Evolutionary conservation across 2,888 invertebrate species (phyloP), one percentile per base, ranked within the genome.

Genomic region (Leucania comma): DNA sequence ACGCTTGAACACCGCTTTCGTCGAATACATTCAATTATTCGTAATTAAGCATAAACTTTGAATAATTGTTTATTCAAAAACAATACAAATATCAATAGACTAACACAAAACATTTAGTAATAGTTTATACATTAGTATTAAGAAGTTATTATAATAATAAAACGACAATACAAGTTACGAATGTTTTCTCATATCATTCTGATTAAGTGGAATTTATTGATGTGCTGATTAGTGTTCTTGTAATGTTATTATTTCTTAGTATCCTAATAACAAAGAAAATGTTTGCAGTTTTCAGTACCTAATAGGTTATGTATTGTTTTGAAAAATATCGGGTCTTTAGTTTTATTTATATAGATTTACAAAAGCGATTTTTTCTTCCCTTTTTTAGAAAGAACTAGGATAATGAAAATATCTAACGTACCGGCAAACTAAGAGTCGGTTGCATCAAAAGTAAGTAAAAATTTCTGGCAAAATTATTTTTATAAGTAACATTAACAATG

Each of bases 121-220:
- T 90, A 90, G 87, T 82, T 80, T 85, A 86, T 89, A 88, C 87
- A 89, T 88, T 93, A 93, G 92, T 74, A 65, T 73, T 93, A 93
- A 93, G 91, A 85, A 69, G 79, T 92, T 90, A 86, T 89, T 89
- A 92, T 93, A 92, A 93, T 88, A 92, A 92, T 78, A 87, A 91
- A 83, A 84, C 81, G 95, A 95, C 95, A 95, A 95, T 95, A 95
- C 95, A 90, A 90, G 91, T 91, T 93, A 94, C 90, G 90, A 91
- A 90, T 56, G 63, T 69, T 89, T 88, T 92, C 88, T 94, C 93
- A 94, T 94, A 94, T 93, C 92, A 92, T 90, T 89, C 84, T 83
- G 74, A 72, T 88, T 87, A 88, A 86, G 84, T 80, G 80, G 63
- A 56, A 32, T 80, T 75, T 75, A 58, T 75, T 70, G 53, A 0